Evolutionary conservation across 2,888 invertebrate genomes (phyloP).

Genomic region (Hemistola chrysoprasaria): DNA sequence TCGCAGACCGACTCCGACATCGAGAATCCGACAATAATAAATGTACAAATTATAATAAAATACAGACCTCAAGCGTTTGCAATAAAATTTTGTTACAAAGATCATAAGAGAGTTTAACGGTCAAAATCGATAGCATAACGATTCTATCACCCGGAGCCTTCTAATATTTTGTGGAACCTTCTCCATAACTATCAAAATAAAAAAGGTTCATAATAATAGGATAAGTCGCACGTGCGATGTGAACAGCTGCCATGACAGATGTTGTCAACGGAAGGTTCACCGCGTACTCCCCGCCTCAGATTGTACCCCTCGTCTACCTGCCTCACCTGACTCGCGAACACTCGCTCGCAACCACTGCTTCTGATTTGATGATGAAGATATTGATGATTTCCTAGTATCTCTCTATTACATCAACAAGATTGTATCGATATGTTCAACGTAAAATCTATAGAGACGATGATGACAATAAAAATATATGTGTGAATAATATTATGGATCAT

Average conservation of each 20-base stretch:
- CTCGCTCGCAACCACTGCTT: slow-evolving; percentile 16
- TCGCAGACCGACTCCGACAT: too few relatives aligned
- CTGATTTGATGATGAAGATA: background rate
- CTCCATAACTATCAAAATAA: slow-evolving; percentile 53
- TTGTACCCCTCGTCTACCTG: slow-evolving; percentile 55
- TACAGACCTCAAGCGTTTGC: too few relatives aligned
- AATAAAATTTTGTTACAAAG: too few relatives aligned
- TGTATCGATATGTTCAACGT: too few relatives aligned
- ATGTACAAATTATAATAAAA: too few relatives aligned
- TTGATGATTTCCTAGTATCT: too few relatives aligned
- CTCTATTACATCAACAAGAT: too few relatives aligned
- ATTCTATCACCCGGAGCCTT: background rate
- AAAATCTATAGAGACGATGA: too few relatives aligned
- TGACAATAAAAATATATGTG: too few relatives aligned
- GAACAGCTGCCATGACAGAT: slow-evolving; percentile 78
- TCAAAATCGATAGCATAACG: slow-evolving; percentile 3
- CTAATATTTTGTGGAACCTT: slow-evolving; percentile 41
- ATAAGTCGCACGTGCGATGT: slow-evolving; percentile 71
- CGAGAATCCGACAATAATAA: too few relatives aligned
- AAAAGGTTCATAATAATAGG: slow-evolving; percentile 72
- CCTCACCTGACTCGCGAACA: slow-evolving; percentile 54
- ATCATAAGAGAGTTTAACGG: too few relatives aligned
- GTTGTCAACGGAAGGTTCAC: slow-evolving; percentile 63
- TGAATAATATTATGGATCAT: too few relatives aligned
- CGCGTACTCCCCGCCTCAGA: slow-evolving; percentile 36